These are phyloP conservation scores for Harpalus rubripes DNA, from an alignment of 2,888 invertebrate species.

Conservation along the genomic window DNA sequence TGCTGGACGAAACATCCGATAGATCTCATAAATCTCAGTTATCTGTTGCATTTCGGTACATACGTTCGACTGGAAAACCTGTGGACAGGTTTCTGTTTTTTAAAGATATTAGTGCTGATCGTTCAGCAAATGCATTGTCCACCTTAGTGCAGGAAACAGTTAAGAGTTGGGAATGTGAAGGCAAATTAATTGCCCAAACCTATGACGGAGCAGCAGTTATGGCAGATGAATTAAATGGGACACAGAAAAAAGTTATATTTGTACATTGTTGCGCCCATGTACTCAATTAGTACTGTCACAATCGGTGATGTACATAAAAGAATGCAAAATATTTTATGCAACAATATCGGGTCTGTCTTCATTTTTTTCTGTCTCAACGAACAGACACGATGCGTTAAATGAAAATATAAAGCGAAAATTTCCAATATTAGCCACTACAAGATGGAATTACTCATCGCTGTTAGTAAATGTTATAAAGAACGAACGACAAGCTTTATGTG, in stretches of 20 bases:
- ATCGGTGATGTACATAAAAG: conserved; percentile 69
- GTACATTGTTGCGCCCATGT: conserved; percentile 67
- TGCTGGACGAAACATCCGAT: not conserved
- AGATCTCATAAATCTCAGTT: not conserved
- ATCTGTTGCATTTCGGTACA: not conserved
- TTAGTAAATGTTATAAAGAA: conserved; percentile 68
- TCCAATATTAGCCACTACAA: conserved; percentile 67
- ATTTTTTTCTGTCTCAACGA: conserved; percentile 72
- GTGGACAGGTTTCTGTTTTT: conserved; percentile 2
- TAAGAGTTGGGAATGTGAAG: not conserved
- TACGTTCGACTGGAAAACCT: not conserved
- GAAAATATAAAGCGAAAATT: conserved; percentile 65
- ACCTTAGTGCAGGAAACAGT: not conserved
- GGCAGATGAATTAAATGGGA: conserved; percentile 70
- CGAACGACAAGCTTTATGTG: conserved; percentile 63
- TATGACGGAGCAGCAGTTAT: conserved; percentile 72
- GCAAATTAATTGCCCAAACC: conserved; percentile 4
- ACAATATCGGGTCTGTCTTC: conserved; percentile 70
- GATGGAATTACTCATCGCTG: conserved; percentile 68
- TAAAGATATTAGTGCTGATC: conserved; percentile 14
- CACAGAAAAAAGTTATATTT: conserved; percentile 71
- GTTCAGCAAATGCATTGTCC: conserved; percentile 6
- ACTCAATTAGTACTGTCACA: conserved; percentile 69
- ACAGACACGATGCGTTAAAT: conserved; percentile 68
- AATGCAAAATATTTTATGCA: conserved; percentile 72